Evolutionary conservation across 2,113 vertebrate species (phyloP), one percentile per base, ranked within the genome.

Genomic region (Benitochromis conjunctus): DNA sequence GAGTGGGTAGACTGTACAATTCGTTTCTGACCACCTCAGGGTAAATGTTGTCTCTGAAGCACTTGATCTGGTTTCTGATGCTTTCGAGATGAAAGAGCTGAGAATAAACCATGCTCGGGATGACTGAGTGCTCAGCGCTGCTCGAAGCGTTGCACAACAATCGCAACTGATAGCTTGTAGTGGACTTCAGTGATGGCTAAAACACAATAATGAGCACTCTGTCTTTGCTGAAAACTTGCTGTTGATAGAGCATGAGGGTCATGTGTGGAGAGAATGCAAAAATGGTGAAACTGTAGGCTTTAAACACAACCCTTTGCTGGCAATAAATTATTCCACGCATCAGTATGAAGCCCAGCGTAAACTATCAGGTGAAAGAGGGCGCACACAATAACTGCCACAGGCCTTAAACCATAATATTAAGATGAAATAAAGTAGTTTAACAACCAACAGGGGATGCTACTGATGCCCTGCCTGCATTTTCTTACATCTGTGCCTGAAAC

Each of bases 1-100:
- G 85, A 81, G 90, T 87, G 82, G 82, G 85, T 26, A 10, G 87
- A 87, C 74, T 2, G 26, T 13, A 21, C 62, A 76, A 53, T 51
- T 57, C 34, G 46, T 87, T 76, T 85, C 58, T 80, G 53, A 89
- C 43, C 77, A 88, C 88, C 88, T 79, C 43, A 26, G 80, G 85
- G 26, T 71, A 56, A 78, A 55, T 6, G 12, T 54, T 34, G 34
- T 43, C 64, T 87, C 60, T 83, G 36, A 88, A 79, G 79, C 18
- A 26, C 81, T 79, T 64, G 58, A 26, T 69, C 69, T 62, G 62
- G 26, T 83, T 60, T 81, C 57, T 66, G 84, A 84, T 58, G 81
- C 60, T 74, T 74, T 29, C 71, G 24, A 78, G 74, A 85, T 83
- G 21, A 91, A 87, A 74, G 41, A 18, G 9, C 24, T 74, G 69